These are phyloP conservation scores for Lithobates sylvaticus DNA, from an alignment of 2,797 vertebrate genomes.

Conservation along the genomic window DNA sequence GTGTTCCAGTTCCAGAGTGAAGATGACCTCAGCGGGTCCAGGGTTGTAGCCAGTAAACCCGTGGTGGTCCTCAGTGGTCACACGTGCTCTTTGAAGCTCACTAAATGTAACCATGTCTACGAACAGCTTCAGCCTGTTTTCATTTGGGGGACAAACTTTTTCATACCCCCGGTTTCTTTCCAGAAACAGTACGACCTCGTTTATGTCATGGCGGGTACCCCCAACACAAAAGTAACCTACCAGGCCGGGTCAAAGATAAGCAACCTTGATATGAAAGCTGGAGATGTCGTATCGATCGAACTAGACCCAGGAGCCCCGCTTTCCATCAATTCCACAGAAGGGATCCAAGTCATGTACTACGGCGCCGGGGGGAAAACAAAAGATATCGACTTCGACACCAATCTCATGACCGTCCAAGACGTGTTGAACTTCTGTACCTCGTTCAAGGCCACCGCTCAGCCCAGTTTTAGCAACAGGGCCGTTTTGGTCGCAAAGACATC, in stretches of 20 bases:
- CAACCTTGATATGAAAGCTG: constrained; percentile 53
- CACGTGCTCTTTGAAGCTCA: constrained; percentile 70
- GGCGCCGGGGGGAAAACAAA: constrained; percentile 41
- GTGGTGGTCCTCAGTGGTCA: constrained; percentile 76
- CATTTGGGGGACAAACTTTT: constrained; percentile 74
- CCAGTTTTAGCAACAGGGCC: constrained; percentile 69
- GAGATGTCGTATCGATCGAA: constrained; percentile 50
- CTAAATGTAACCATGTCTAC: constrained; percentile 77
- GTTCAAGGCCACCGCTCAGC: constrained; percentile 67
- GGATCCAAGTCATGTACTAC: constrained; percentile 72
- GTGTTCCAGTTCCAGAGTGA: constrained; percentile 71
- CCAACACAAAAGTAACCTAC: constrained; percentile 68
- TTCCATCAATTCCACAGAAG: constrained; percentile 70
- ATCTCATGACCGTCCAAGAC: constrained; percentile 71
- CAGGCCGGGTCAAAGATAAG: not conserved
- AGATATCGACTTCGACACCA: constrained; percentile 64
- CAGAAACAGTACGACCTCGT: constrained; percentile 70
- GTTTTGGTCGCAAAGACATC: constrained; percentile 71
- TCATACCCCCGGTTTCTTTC: constrained; percentile 71
- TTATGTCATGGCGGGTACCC: constrained; percentile 72
- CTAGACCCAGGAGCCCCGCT: constrained; percentile 55
- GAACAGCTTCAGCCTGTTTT: constrained; percentile 78
- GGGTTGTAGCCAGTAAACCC: constrained; percentile 67
- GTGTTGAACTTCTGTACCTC: constrained; percentile 69
- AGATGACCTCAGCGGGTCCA: constrained; percentile 68